phyloP scores from a whole-genome alignment of 2,888 invertebrate genomes.

The Lycocerus yunnanus region DNA sequence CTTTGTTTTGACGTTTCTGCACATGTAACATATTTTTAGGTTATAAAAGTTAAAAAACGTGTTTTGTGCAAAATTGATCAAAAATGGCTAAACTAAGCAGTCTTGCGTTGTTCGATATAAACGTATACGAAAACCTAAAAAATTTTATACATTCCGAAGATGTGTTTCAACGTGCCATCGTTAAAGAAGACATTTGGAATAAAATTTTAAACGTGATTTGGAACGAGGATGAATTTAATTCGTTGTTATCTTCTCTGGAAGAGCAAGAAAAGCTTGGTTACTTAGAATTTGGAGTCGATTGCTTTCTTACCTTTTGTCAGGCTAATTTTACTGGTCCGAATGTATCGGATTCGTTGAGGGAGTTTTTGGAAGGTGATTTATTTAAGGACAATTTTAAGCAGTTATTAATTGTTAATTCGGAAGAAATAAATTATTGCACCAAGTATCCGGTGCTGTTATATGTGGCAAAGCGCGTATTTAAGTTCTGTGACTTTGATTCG shows the following conservation, averaged over 20 bases:
- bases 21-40: background rate
- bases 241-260: slow-evolving; percentile 37
- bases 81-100: background rate
- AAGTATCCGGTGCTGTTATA: slow-evolving; percentile 59
- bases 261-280: slow-evolving; percentile 56
- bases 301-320: slow-evolving; percentile 75
- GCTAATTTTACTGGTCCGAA: slow-evolving; percentile 82
- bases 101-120: background rate
- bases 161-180: background rate
- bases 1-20: background rate
- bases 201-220: slow-evolving; percentile 32
- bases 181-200: slow-evolving; percentile 29
- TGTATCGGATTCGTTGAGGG: slow-evolving; percentile 47
- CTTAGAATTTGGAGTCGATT: slow-evolving; percentile 63
- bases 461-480: slow-evolving; percentile 55
- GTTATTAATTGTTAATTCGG: slow-evolving; percentile 64
- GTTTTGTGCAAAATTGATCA: background rate
- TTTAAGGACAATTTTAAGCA: slow-evolving; percentile 55
- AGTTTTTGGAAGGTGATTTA: slow-evolving; percentile 53
- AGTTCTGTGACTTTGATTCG: slow-evolving; percentile 51
- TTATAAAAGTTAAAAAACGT: background rate
- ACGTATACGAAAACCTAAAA: background rate
- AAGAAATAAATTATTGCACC: slow-evolving; percentile 70
- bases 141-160: background rate
- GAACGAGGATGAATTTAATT: slow-evolving; percentile 32